These are phyloP conservation scores for Platorchestia sp. DNA, from an alignment of 1,140 invertebrate genomes.

Conservation along the genomic window DNA sequence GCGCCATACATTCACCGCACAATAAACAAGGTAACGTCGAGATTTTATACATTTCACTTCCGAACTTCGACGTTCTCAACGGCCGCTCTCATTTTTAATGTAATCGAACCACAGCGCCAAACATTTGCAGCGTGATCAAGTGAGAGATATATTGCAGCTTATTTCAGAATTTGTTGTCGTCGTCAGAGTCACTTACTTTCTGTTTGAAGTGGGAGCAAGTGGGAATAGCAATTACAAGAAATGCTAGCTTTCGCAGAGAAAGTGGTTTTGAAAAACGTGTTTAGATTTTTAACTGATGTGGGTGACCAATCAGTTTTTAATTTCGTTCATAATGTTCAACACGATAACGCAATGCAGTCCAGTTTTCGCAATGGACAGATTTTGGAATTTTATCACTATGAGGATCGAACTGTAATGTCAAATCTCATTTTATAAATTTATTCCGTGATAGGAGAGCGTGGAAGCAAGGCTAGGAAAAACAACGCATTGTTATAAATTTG, in stretches of 20 bases:
- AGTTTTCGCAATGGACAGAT: background rate
- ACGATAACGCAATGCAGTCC: background rate
- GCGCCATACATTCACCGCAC: background rate
- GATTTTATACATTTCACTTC: background rate
- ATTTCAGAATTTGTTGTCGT: background rate
- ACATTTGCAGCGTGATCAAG: background rate
- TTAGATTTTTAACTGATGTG: background rate
- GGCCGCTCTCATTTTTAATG: background rate
- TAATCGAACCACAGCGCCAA: background rate
- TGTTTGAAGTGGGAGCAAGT: background rate
- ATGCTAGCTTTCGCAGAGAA: background rate
- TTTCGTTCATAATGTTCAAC: background rate
- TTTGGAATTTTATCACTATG: background rate
- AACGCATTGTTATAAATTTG: background rate
- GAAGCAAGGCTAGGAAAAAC: background rate
- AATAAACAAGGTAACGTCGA: background rate
- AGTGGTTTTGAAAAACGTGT: background rate
- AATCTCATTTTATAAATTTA: background rate
- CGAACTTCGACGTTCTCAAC: background rate
- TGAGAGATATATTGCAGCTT: background rate
- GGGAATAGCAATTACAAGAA: background rate
- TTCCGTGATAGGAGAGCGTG: background rate
- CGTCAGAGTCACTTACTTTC: background rate
- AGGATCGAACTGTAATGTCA: background rate
- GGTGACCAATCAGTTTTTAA: background rate